These are phyloP conservation scores for Cantharis rustica DNA, from an alignment of 2,888 invertebrate species.

Conservation along the genomic window DNA sequence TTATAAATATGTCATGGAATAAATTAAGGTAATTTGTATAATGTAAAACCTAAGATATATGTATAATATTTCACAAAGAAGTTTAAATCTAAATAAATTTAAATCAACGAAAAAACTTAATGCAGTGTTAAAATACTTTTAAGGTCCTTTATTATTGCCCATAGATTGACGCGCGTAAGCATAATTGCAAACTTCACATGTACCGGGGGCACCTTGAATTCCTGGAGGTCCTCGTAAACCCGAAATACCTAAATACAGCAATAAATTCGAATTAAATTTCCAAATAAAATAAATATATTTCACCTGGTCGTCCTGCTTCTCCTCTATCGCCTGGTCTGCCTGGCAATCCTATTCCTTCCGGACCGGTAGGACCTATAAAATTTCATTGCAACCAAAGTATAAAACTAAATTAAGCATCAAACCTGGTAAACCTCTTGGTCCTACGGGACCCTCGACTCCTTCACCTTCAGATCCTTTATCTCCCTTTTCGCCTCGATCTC, in stretches of 20 bases:
- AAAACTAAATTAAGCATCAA: slow-evolving; percentile 29
- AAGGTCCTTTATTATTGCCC: slow-evolving; percentile 65
- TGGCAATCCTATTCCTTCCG: slow-evolving; percentile 64
- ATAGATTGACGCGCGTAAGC: slow-evolving; percentile 54
- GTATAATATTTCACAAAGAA: background rate
- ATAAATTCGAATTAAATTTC: background rate
- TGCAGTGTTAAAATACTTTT: slow-evolving; percentile 11
- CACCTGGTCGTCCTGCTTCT: slow-evolving; percentile 74
- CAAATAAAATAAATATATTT: slow-evolving; percentile 15
- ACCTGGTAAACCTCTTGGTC: slow-evolving; percentile 73
- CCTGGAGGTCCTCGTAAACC: slow-evolving; percentile 66
- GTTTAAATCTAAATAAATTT: background rate
- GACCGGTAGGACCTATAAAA: slow-evolving; percentile 67
- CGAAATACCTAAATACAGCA: slow-evolving; percentile 37
- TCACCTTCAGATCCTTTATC: slow-evolving; percentile 73
- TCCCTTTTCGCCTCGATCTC: slow-evolving; percentile 75
- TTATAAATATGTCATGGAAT: background rate
- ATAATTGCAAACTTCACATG: slow-evolving; percentile 68
- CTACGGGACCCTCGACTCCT: slow-evolving; percentile 75
- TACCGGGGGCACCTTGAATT: slow-evolving; percentile 67
- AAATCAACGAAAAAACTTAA: background rate
- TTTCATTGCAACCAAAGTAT: background rate
- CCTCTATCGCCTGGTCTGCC: slow-evolving; percentile 81
- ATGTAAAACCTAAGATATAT: background rate
- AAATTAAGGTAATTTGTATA: background rate